Conservation (phyloP, 1,140 invertebrate genomes). For the Tachypleus tridentatus region DNA sequence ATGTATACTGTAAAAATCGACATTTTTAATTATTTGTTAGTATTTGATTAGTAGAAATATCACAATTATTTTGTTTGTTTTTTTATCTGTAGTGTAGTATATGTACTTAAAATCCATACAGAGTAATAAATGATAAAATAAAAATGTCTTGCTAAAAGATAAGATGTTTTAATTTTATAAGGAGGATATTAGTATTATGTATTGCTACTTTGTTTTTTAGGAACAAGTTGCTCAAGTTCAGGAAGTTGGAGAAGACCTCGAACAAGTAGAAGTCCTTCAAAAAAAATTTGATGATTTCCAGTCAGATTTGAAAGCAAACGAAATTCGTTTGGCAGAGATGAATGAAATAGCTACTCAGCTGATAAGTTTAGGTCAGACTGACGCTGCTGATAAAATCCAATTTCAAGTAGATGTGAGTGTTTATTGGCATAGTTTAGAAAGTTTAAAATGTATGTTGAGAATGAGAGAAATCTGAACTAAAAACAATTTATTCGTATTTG, state of each 20-base stretch:
- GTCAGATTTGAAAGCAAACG: slow-evolving; percentile 92
- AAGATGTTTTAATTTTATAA: too few relatives aligned
- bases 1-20: background rate
- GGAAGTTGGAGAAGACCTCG: slow-evolving; percentile 91
- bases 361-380: slow-evolving; percentile 91
- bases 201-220: slow-evolving; percentile 15
- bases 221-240: slow-evolving; percentile 66
- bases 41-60: background rate
- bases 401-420: slow-evolving; percentile 74
- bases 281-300: slow-evolving; percentile 99
- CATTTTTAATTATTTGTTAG: background rate
- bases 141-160: too few relatives aligned
- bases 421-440: too few relatives aligned
- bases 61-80: background rate
- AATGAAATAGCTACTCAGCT: slow-evolving; percentile 93
- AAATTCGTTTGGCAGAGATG: slow-evolving; percentile 91
- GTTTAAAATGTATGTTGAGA: too few relatives aligned
- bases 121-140: too few relatives aligned
- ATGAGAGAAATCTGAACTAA: too few relatives aligned
- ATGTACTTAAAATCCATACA: too few relatives aligned
- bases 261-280: slow-evolving; percentile 98
- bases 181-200: too few relatives aligned
- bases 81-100: too few relatives aligned
- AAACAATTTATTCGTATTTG: too few relatives aligned
- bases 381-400: slow-evolving; percentile 95